Base-by-base conservation (phyloP, 2,113 vertebrate genomes). In the Lasiurus borealis region DNA sequence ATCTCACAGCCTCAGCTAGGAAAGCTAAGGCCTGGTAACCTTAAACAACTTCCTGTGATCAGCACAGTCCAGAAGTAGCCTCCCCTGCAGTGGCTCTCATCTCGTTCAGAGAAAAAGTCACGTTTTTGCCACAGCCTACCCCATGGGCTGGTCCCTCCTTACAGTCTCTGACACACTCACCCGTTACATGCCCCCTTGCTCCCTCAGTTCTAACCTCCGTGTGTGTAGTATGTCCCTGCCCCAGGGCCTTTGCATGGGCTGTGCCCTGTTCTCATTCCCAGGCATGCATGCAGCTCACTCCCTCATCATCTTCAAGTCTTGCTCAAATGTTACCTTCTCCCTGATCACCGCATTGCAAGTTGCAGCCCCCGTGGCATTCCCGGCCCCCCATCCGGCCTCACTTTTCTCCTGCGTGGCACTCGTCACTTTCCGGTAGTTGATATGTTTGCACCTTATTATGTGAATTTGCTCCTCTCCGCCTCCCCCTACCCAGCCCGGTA, bases 121-220 rank as follows among this genome's bases (percentile, higher is more conserved):
- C 50, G 14, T 12, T 31, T 36, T 71, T 40, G 36, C 14, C 18
- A 0, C 0, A 18, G 64, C 40, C 76, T 46, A 13, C 21, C 27
- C 52, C 64, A 1, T 44, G 48, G 27, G 15, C 86, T 64, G n/a
- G 27, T 13, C 66, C 44, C 50, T 52, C 68, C 1, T 64, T 1
- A 13, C 40, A 18, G 25, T 76, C 50, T 72, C 44, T 59, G 87
- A 88, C 10, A 2, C 40, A 12, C 15, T 16, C 21, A 27, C 68
- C 50, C 15, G 0, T 29, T 19, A 0, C 14, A 48, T 25, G 14
- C 2, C 21, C 5, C 10, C 1, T 27, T 19, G 36, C 40, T 31
- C 64, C 34, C 36, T 62, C 16, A n/a, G 23, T n/a, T 50, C 44
- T 25, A 21, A 4, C 8, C 36, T 59, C 29, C 10, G 34, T 7